Base-by-base conservation (phyloP, 2,888 invertebrate species). In the Hypena proboscidalis region DNA sequence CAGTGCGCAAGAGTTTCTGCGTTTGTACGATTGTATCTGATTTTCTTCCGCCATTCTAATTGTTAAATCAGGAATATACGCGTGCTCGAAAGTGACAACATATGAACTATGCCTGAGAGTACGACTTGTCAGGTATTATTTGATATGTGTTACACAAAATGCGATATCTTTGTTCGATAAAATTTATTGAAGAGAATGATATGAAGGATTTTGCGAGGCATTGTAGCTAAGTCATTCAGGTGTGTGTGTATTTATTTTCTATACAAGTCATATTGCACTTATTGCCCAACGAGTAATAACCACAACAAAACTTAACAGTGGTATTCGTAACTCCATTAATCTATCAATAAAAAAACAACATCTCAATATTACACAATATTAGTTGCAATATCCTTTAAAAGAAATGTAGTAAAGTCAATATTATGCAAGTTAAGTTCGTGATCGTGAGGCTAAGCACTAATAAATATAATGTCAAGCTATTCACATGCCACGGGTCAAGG, bases 41-140 rank as follows among this genome's bases (percentile, higher is more conserved):
- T 34, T 48, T 34, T 46, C 63, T 66, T 66, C 58, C 63, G 62
- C 59, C 39, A 64, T 62, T 65, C 56, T 58, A 66, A 66, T 56
- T 23, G 53, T 54, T 51, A 52, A 58, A 56, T 53, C 53, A 66
- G 56, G 34, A 40, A 31, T 26, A 33, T 25, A 33, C 14, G 38
- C 14, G 9, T 29, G 20, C 30, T 10, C 8, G 5, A 9, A 27
- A 42, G 39, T 59, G 52, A 54, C 50, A 32, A 38, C 27, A 25
- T 17, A 20, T 5, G 21, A 27, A 14, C 32, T 34, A 22, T 31
- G 2, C 29, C 5, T 14, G 14, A 32, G 32, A 13, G 14, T 25
- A 25, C n/a, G 8, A 13, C 9, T 3, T 9, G 9, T 4, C 15
- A 15, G 14, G 4, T 14, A 15, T 29, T 29, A 15, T 29, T 29